phyloP scores from a whole-genome alignment of 2,888 invertebrate species.

The Mimumesa dahlbomi region DNA sequence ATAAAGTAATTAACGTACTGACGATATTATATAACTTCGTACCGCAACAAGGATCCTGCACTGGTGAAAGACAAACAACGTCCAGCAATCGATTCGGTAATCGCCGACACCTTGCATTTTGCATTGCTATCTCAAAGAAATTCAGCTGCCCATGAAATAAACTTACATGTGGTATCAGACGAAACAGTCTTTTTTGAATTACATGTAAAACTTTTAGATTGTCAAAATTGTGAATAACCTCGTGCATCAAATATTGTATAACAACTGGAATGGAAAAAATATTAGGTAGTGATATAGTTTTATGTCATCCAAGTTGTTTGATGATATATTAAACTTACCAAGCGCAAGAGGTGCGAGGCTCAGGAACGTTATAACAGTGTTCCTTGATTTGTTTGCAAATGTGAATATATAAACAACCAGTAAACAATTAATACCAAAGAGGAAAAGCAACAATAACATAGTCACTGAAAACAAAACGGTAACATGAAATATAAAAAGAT shows the following conservation, averaged over 20 bases:
- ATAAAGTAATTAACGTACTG: too few relatives aligned
- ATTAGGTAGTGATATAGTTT: neutral
- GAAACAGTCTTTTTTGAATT: constrained; percentile 70
- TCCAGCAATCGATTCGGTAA: constrained; percentile 65
- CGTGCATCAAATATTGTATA: constrained; percentile 66
- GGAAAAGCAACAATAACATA: constrained; percentile 86
- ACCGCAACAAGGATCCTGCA: constrained; percentile 75
- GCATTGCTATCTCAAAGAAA: constrained; percentile 66
- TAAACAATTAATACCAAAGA: constrained; percentile 85
- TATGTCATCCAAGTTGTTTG: neutral
- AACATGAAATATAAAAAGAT: too few relatives aligned
- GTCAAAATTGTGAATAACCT: constrained; percentile 47
- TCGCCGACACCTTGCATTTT: constrained; percentile 74
- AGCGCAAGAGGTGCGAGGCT: constrained; percentile 68
- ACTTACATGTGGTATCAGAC: constrained; percentile 74
- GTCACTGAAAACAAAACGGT: constrained; percentile 65
- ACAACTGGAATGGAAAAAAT: constrained; percentile 61
- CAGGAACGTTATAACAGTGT: constrained; percentile 64
- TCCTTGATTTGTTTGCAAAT: constrained; percentile 71
- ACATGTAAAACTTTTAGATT: constrained; percentile 57
- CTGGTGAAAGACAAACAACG: constrained; percentile 52
- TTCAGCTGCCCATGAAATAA: constrained; percentile 73
- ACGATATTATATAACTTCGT: constrained; percentile 46
- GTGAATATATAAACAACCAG: constrained; percentile 73
- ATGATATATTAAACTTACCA: constrained; percentile 60